Evolutionary conservation across 2,888 invertebrate genomes (phyloP), one percentile per base, ranked within the genome.

Genomic region (Pecten maximus): DNA sequence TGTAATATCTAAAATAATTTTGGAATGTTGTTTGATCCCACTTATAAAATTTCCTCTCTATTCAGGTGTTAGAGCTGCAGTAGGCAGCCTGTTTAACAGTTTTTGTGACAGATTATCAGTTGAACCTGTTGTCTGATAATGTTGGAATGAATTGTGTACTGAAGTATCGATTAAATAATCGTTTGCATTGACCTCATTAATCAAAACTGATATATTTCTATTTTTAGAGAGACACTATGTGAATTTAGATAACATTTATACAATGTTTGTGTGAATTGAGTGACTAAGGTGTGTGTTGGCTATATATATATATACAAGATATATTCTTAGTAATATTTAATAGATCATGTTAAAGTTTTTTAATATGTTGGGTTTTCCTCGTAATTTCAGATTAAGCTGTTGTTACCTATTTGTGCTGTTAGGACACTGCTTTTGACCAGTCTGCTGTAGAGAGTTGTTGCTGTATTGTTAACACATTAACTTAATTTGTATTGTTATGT

Each of bases 121-220:
- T 44, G 6, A 15, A 2, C 74, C 35, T 74, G 28, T 28, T 28
- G 0, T 8, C 10, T 35, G 10, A 28, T 44, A 44, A 12, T 74
- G 35, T 74, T 35, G 35, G 74, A 74, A 15, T 74, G 74, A 35
- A 35, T 12, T 2, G 8, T 35, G 35, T 74, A 35, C 28, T 28
- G 35, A 35, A 8, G 1, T 28, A 74, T 74, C 6, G 35, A 74
- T 74, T 74, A 35, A 74, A 74, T 74, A 12, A 74, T 35, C 74
- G 74, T 35, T 35, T 74, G 74, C 74, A 74, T 74, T 74, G 74
- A 74, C 74, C 74, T 74, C 74, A 74, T 74, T 74, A 74, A 74
- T 74, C 74, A 74, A 74, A 74, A 74, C 74, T 74, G 74, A 74
- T 74, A 74, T 74, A 74, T 74, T 74, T 74, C 74, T 74, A 74